Evolutionary conservation across 1,140 invertebrate species (phyloP), one percentile per base, ranked within the genome.

Genomic region (Papilio dardanus): DNA sequence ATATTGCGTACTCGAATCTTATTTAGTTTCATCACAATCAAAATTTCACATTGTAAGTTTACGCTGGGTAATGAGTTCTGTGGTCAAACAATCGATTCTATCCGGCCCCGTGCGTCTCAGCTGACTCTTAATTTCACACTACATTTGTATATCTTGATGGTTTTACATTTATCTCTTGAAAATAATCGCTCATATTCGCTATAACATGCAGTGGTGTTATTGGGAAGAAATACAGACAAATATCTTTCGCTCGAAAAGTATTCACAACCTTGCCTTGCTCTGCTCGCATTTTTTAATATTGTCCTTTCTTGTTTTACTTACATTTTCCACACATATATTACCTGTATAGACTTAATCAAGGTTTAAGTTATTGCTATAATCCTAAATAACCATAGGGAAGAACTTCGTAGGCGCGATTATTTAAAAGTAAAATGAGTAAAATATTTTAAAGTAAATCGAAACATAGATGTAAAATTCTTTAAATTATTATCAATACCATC

Each of bases 31-130:
- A 35, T 73, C 71, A 81, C 85, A 84, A 88, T 86, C 82, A 83
- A 86, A 88, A 88, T 90, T 91, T 88, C 86, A 89, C 84, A 87
- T 83, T 87, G 74, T 79, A 80, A 81, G 79, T 83, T 83, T 79
- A 84, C 77, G 77, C 75, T 83, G 77, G 80, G 81, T 86, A 92
- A 91, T 91, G 86, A 92, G 87, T 89, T 91, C 87, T 90, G 89
- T 86, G 88, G 89, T 91, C 83, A 86, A 89, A 90, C 85, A 92
- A 92, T 90, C 79, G 84, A 84, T 77, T 83, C 76, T 58, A 84
- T 85, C 77, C 69, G 69, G 77, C 68, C 74, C 67, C 76, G 78
- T 82, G 76, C 79, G 75, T 81, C 73, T 76, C 81, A 74, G 81
- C 74, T 65, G 71, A 79, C 65, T 82, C 78, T 83, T 91, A 88